Evolutionary conservation across 2,113 vertebrate species (phyloP), one percentile per base, ranked within the genome.

Genomic region (Tiliqua scincoides): DNA sequence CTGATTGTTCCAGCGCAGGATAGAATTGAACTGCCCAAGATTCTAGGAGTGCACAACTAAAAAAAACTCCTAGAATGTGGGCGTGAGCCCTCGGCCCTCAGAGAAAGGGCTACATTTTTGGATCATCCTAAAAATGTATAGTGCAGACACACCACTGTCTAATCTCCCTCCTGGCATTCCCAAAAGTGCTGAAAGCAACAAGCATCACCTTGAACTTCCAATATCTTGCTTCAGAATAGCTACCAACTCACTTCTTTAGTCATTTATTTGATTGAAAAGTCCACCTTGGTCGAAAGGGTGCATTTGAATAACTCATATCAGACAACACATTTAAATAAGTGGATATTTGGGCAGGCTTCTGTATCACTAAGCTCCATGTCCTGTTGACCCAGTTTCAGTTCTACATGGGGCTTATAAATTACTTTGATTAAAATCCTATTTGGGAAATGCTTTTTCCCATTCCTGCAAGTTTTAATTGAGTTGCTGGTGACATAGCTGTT

Each of bases 181-280:
- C 76, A 70, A 92, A 87, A 83, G 90, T 59, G 25, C 40, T 87
- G 83, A 94, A 91, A 78, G 59, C 0, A 12, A 90, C 92, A 85
- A 92, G 82, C 83, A 93, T 87, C 85, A 87, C 37, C 18, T 82
- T 91, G 84, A 93, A 48, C 43, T 48, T 8, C 43, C 43, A 48
- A 59, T 83, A 85, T 2, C 74, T 79, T 83, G 54, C 82, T 90
- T 79, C 85, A 90, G 85, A 93, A 83, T 57, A 90, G 37, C 80
- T 86, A 63, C 59, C 91, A 87, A 63, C 40, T 94, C 82, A 87
- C 93, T 92, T 88, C 3, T 89, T 93, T 57, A 87, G 82, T 91
- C n/a, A 87, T 72, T 89, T 59, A 91, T 85, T 93, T 94, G 91
- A 91, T 89, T 93, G 81, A 95, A 93, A 89, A 93, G 91, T 85